Percentiles rank a stretch among this genome's conserved stretches.
Evolutionary conservation across 92 coral and sea anemone species (phyloP).

Genomic region (Ricordea florida): DNA sequence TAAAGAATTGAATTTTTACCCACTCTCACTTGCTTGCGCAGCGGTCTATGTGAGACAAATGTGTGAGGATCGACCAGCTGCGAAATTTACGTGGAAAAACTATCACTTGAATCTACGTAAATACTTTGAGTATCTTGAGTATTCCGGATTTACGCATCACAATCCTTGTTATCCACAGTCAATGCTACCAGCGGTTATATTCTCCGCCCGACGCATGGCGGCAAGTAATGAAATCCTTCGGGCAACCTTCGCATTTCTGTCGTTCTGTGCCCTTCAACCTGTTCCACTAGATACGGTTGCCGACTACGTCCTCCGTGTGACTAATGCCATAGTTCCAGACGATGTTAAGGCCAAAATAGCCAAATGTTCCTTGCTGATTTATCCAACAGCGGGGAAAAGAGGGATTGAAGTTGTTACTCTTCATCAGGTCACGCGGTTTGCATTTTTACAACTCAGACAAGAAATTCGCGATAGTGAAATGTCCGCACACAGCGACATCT

Average conservation of each 20-base stretch:
- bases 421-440: constrained; percentile 87
- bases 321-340: constrained; percentile 64
- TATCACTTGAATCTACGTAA: constrained; percentile 55
- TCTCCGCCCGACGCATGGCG: constrained; percentile 93
- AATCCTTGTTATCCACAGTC: constrained; percentile 82
- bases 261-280: constrained; percentile 82
- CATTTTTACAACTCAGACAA: constrained; percentile 56
- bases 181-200: constrained; percentile 75
- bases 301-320: constrained; percentile 41
- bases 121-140: constrained; percentile 68
- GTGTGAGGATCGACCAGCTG: constrained; percentile 77
- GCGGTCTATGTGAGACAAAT: constrained; percentile 87
- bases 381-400: constrained; percentile 73
- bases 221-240: constrained; percentile 64
- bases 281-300: constrained; percentile 84
- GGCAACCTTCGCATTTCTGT: constrained; percentile 78
- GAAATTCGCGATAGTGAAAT: neutral
- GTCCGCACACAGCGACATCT: neutral
- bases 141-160: constrained; percentile 72
- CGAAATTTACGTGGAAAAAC: constrained; percentile 76
- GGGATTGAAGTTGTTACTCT: constrained; percentile 77
- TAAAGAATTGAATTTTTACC: constrained; percentile 58
- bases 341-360: constrained; percentile 72
- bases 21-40: constrained; percentile 91
- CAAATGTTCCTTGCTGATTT: constrained; percentile 78